Evolutionary conservation across 2,888 invertebrate genomes (phyloP).

Genomic region (Cosmia pyralina): DNA sequence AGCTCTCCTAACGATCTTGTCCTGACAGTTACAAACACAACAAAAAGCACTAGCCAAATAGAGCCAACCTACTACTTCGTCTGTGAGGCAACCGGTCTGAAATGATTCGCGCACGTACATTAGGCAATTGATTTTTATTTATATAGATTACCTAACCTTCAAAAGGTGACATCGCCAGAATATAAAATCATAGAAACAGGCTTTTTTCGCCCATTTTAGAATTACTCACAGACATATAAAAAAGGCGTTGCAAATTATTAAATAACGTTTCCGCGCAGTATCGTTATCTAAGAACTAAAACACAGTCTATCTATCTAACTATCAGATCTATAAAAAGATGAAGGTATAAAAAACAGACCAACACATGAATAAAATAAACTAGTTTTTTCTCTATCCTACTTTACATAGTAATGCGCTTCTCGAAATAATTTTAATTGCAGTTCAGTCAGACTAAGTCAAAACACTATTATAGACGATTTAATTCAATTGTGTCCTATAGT

Average conservation of each 20-base stretch:
- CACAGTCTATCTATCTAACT: constrained; percentile 21
- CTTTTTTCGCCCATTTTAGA: constrained; percentile 26
- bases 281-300: constrained; percentile 49
- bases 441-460: constrained; percentile 2
- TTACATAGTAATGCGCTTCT: constrained; percentile 19
- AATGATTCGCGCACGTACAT: too few species aligned
- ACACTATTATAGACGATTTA: not conserved
- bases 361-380: constrained; percentile 33
- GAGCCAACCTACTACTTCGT: too few species aligned
- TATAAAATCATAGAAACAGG: constrained; percentile 12
- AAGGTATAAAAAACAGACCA: constrained; percentile 38
- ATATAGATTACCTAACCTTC: not conserved
- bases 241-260: constrained; percentile 57
- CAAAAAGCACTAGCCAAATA: too few species aligned
- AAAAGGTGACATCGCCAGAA: constrained; percentile 14
- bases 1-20: too few species aligned
- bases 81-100: too few species aligned
- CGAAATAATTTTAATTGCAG: constrained; percentile 18
- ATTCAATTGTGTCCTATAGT: not conserved
- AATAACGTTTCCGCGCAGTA: constrained; percentile 44
- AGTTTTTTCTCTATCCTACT: constrained; percentile 34
- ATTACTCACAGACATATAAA: constrained; percentile 45
- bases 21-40: too few species aligned
- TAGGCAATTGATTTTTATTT: too few species aligned
- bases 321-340: constrained; percentile 42